These are phyloP conservation scores for Dicrurus megarhynchus DNA, from an alignment of 2,113 vertebrate genomes.

Conservation along the genomic window DNA sequence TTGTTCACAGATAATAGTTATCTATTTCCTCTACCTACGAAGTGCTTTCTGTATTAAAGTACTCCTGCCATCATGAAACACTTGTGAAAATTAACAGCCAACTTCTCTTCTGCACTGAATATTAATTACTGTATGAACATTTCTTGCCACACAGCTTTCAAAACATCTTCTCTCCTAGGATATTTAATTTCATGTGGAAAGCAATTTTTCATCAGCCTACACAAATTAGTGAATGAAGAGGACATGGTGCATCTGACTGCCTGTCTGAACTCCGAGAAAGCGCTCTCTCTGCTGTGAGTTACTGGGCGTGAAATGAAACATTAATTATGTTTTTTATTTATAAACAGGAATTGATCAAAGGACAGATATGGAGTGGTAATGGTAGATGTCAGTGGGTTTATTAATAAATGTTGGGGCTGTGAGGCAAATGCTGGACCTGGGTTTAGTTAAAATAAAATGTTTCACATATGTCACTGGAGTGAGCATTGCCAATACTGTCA, in stretches of 20 bases:
- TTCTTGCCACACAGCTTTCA: constrained; percentile 27
- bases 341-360: not conserved
- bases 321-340: not conserved
- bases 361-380: not conserved
- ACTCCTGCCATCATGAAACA: constrained; percentile 21
- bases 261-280: not conserved
- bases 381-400: not conserved
- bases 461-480: not conserved
- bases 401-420: not conserved
- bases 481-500: not conserved
- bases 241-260: not conserved
- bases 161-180: constrained; percentile 11
- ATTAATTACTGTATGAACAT: constrained; percentile 38
- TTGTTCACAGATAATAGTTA: constrained; percentile 49
- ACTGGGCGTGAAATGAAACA: not conserved
- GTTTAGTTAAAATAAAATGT: not conserved
- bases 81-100: constrained; percentile 54
- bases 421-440: not conserved
- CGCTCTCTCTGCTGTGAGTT: not conserved
- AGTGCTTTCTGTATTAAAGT: constrained; percentile 28
- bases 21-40: constrained; percentile 40
- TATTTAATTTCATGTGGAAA: constrained; percentile 41
- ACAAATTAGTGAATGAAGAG: not conserved
- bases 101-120: not conserved
- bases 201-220: constrained; percentile 42